Evolutionary conservation across 2,113 vertebrate genomes (phyloP), one percentile per base, ranked within the genome.

Genomic region (Phrynosoma platyrhinos): DNA sequence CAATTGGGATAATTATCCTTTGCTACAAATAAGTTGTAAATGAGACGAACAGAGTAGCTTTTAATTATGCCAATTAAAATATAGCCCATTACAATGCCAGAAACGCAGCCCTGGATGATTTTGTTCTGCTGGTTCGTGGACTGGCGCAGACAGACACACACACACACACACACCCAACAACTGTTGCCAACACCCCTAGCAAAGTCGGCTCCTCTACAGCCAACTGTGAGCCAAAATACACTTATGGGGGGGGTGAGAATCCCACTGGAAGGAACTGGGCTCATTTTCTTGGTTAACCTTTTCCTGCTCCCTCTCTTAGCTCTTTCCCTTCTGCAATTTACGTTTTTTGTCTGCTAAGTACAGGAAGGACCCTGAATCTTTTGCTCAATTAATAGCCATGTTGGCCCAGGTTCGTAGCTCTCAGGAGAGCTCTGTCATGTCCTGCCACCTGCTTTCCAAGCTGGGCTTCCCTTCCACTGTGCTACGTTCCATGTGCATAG

Each of bases 51-150:
- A 80, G 52, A 80, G 55, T 14, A 42, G 80, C 80, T 82, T 82
- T 82, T 82, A 66, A 66, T 80, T 80, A 62, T 82, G 80, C 40
- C 81, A 68, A 82, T 68, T 68, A 82, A 82, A 82, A 69, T 68
- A 5, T 9, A 68, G 81, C 23, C 62, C 16, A 62, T 80, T 62
- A 58, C 1, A 36, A 47, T 82, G 40, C 64, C 81, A 30, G 81
- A 27, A 30, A 82, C 36, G 40, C 36, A 25, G 12, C 21, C 25
- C 36, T 25, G 58, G 32, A 7, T 25, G 32, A 8, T n/a, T 66
- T 64, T 9, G 52, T 53, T 36, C 20, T n/a, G 42, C 27, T 5
- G 25, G 7, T 52, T 79, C 25, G 12, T 25, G 42, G 27, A 27
- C 52, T 66, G 80, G 3, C 4, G 2, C 21, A 13, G 55, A 64